Percentiles rank a stretch among this genome's conserved stretches.
Conservation (phyloP, 2,888 invertebrate genomes). For the Cetonia aurata region DNA sequence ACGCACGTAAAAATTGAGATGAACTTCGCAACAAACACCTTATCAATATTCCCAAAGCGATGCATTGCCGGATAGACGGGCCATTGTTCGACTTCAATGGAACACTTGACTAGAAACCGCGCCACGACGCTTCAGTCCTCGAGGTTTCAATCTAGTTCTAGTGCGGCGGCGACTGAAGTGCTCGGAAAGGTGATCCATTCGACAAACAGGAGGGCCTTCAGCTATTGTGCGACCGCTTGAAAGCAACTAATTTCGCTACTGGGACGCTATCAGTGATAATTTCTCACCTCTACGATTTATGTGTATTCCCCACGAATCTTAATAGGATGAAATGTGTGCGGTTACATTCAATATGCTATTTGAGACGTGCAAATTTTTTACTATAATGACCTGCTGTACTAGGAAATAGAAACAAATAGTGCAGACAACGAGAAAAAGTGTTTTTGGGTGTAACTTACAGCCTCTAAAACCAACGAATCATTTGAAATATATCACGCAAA, state of each 20-base stretch:
- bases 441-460: too few relatives aligned
- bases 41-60: constrained; percentile 60
- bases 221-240: constrained; percentile 50
- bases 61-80: constrained; percentile 55
- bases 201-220: constrained; percentile 53
- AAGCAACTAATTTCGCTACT: constrained; percentile 58
- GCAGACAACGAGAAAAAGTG: too few relatives aligned
- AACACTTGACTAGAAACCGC: constrained; percentile 58
- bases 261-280: constrained; percentile 50
- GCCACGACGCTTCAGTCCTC: constrained; percentile 51
- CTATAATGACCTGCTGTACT: too few relatives aligned
- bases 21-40: constrained; percentile 58
- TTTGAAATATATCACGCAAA: too few relatives aligned
- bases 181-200: constrained; percentile 55
- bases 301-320: constrained; percentile 47
- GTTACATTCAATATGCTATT: too few relatives aligned
- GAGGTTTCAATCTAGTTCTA: constrained; percentile 56
- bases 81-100: constrained; percentile 58
- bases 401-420: too few relatives aligned
- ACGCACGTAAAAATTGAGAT: constrained; percentile 49
- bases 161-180: constrained; percentile 23
- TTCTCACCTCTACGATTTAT: constrained; percentile 50
- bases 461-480: too few relatives aligned
- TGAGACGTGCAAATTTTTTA: too few relatives aligned
- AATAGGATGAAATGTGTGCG: constrained; percentile 22